A percentile compares a stretch with the other conserved stretches of the same genome.
These are phyloP conservation scores for Nymphalis io DNA, from an alignment of 1,140 invertebrate species.

Conservation along the genomic window DNA sequence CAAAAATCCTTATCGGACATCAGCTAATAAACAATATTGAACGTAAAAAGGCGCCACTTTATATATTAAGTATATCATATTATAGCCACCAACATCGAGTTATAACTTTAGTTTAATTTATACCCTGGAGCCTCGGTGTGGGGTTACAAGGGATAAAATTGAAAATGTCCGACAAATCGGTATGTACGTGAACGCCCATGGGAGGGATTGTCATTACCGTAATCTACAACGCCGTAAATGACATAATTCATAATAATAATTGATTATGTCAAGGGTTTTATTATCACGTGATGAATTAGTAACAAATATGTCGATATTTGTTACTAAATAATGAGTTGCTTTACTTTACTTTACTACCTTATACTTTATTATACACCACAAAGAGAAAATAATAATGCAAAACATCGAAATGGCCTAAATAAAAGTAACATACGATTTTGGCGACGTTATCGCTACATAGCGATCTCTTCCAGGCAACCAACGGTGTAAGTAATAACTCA, in stretches of 20 bases:
- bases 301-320: too few relatives aligned
- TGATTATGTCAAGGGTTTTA: neutral
- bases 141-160: constrained; percentile 41
- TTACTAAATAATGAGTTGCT: too few relatives aligned
- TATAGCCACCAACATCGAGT: constrained; percentile 26
- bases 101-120: constrained; percentile 40
- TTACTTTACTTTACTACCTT: too few relatives aligned
- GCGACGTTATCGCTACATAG: too few relatives aligned
- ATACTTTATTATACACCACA: too few relatives aligned
- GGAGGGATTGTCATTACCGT: constrained; percentile 17
- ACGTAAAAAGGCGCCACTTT: constrained; percentile 3
- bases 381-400: too few relatives aligned
- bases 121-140: constrained; percentile 39
- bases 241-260: neutral
- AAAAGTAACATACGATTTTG: too few relatives aligned
- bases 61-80: constrained; percentile 15
- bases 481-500: too few relatives aligned
- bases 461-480: too few relatives aligned
- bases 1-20: constrained; percentile 6
- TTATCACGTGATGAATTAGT: too few relatives aligned
- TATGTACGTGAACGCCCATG: constrained; percentile 29
- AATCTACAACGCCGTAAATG: constrained; percentile 10
- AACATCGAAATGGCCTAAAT: too few relatives aligned
- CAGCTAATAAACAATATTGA: constrained; percentile 13
- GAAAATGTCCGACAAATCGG: constrained; percentile 38